A percentile compares a stretch with the other conserved stretches of the same genome.
Evolutionary conservation across 2,888 invertebrate species (phyloP).

Genomic region (Drosophila pseudotakahashii): DNA sequence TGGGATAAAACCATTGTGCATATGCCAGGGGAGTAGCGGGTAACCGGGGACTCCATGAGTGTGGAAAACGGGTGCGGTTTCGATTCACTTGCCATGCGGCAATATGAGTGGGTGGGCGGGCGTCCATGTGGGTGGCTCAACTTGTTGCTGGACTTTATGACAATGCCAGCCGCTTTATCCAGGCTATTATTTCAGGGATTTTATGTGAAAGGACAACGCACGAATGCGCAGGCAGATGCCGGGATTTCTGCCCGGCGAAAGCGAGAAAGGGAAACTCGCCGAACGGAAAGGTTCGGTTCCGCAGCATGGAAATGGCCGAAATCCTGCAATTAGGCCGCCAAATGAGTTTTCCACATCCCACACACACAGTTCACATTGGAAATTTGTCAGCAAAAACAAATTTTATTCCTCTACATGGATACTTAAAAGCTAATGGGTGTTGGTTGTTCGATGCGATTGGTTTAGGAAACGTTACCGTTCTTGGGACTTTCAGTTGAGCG

Average conservation of each 20-base stretch:
- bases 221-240: constrained; percentile 56
- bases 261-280: constrained; percentile 54
- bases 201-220: constrained; percentile 70
- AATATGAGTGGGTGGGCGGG: constrained; percentile 10
- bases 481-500: neutral
- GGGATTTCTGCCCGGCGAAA: constrained; percentile 64
- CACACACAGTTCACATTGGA: constrained; percentile 14
- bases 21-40: constrained; percentile 25
- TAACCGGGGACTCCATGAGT: constrained; percentile 4
- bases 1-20: constrained; percentile 67
- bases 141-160: constrained; percentile 77
- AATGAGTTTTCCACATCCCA: constrained; percentile 36
- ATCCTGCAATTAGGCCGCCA: constrained; percentile 59
- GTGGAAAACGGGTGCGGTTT: constrained; percentile 11
- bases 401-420: constrained; percentile 63
- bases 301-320: constrained; percentile 27
- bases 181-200: constrained; percentile 80
- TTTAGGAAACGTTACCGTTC: constrained; percentile 64
- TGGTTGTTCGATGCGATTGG: constrained; percentile 30
- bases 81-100: constrained; percentile 5
- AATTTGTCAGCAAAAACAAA: constrained; percentile 49
- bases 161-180: constrained; percentile 72
- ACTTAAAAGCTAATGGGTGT: constrained; percentile 64
- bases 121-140: constrained; percentile 57
- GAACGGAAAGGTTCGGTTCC: constrained; percentile 39